Conservation (phyloP, 2,797 vertebrate species). For the Bradypodion ventrale region DNA sequence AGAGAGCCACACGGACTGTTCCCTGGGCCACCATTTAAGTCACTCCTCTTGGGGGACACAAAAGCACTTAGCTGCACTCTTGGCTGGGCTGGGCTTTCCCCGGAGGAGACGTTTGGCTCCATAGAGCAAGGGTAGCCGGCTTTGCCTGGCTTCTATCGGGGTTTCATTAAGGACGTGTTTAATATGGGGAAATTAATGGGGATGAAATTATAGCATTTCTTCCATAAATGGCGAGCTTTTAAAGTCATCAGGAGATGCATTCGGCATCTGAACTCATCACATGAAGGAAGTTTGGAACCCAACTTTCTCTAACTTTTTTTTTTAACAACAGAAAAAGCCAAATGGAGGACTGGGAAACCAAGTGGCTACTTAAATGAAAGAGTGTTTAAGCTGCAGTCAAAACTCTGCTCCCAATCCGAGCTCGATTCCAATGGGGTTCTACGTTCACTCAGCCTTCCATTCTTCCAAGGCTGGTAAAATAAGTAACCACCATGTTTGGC, state of each 20-base stretch:
- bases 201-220: background rate
- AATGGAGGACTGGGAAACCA: background rate
- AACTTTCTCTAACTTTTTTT: background rate
- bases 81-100: background rate
- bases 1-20: background rate
- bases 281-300: background rate
- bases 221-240: constrained; percentile 21
- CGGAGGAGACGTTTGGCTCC: background rate
- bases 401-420: too few relatives aligned
- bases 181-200: constrained; percentile 29
- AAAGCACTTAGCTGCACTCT: background rate
- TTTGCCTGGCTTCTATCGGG: background rate
- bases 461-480: too few relatives aligned
- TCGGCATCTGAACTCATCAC: background rate
- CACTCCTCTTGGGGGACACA: background rate
- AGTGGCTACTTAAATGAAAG: too few relatives aligned
- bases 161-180: constrained; percentile 22
- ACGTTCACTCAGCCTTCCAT: too few relatives aligned
- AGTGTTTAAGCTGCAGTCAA: too few relatives aligned
- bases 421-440: too few relatives aligned
- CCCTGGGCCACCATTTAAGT: background rate
- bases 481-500: too few relatives aligned
- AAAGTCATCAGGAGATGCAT: background rate
- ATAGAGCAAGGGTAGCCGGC: background rate
- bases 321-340: background rate